Evolutionary conservation across 2,113 vertebrate genomes (phyloP), one percentile per base, ranked within the genome.

Genomic region (Thunnus thynnus): DNA sequence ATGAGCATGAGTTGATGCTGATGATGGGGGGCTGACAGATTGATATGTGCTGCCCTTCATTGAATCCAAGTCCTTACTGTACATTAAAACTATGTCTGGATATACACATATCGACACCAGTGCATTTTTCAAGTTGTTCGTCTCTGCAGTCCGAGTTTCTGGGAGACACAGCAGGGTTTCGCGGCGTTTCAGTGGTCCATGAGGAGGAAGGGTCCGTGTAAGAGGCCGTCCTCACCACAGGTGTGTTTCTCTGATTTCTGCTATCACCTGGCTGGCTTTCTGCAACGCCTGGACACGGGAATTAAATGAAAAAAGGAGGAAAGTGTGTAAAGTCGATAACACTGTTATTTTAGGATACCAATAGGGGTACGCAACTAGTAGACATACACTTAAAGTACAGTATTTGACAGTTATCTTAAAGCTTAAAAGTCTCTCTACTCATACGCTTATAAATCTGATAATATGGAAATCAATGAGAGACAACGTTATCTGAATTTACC

Each of bases 251-350:
- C 98, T 94, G 85, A 99, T 99, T 94, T 99, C 98, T 64, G 98
- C 98, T 61, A 99, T 99, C 89, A 99, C 98, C 87, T 99, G 98
- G 91, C 97, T 97, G 91, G 98, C 98, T 96, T 97, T 96, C 94
- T 99, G 98, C 91, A 99, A 89, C 32, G 98, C 98, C 98, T 99
- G 92, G 3, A 86, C 46, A 41, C 2, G 22, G 7, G n/a, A 13
- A 69, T 1, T 13, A 66, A 5, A 54, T 18, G 3, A 44, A 17
- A 48, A 36, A 36, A 1, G 1, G 16, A 70, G 10, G 16, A 41
- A 25, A 46, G 3, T 46, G 0, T 51, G 25, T 58, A 3, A 68
- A 54, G 18, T 52, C 3, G 64, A 20, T 7, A 47, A 51, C 13
- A 3, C n/a, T 13, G 7, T 13, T 5, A 16, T 20, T 60, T 61